Percentiles rank a stretch among this genome's conserved stretches.
phyloP scores from a whole-genome alignment of 2,113 vertebrate genomes.

The Cyprinus carpio region DNA sequence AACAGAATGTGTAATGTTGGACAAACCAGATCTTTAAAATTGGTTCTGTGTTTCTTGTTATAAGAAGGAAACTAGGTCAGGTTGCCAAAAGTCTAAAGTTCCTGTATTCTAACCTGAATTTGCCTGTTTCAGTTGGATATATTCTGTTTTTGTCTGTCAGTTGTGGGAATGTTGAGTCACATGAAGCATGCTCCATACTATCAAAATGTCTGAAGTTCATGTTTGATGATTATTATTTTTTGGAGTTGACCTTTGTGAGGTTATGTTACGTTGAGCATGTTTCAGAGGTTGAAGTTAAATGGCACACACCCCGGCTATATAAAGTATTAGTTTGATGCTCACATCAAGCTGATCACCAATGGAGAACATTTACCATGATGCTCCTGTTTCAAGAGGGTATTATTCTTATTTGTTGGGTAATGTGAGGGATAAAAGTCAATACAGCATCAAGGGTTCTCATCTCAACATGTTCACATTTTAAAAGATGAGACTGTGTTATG shows the following conservation, averaged over 20 bases:
- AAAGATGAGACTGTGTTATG: constrained; percentile 3
- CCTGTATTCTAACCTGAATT: background rate
- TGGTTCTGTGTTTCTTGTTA: background rate
- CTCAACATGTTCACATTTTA: background rate
- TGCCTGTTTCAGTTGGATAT: background rate
- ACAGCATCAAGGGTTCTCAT: background rate
- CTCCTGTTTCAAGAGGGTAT: constrained; percentile 16
- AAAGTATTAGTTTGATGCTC: too few species aligned
- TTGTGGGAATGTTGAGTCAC: background rate
- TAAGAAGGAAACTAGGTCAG: background rate
- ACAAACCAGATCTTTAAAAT: background rate
- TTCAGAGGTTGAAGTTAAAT: constrained; percentile 13
- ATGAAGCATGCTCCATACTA: background rate
- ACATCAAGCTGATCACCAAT: background rate
- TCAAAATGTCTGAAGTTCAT: background rate
- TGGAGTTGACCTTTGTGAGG: constrained; percentile 40
- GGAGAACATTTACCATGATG: background rate
- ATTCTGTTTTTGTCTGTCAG: background rate
- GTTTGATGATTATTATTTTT: background rate
- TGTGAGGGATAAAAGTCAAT: background rate
- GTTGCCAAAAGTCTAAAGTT: constrained; percentile 12
- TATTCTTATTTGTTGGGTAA: background rate
- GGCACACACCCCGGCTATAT: background rate
- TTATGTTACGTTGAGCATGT: constrained; percentile 33
- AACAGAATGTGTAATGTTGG: background rate